Percentiles rank a stretch among this genome's conserved stretches.
Evolutionary conservation across 2,113 vertebrate genomes (phyloP).

Genomic region (Peromyscus californicus): DNA sequence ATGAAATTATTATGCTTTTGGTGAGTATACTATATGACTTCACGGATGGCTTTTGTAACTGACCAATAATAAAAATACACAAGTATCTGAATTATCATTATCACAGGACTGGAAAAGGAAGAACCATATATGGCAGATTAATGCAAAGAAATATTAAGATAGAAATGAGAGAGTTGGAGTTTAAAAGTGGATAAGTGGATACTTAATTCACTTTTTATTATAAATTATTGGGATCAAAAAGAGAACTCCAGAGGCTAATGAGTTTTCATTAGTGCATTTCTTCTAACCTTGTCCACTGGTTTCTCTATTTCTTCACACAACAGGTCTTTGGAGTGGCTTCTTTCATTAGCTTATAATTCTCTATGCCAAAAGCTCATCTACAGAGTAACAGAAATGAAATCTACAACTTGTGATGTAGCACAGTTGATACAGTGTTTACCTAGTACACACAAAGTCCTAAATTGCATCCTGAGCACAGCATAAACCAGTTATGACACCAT

Average conservation of each 20-base stretch:
- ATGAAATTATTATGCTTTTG: conserved; percentile 50
- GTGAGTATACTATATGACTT: conserved; percentile 48
- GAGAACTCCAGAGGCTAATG: conserved; percentile 48
- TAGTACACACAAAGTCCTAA: not conserved
- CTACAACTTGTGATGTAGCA: not conserved
- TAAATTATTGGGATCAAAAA: conserved; percentile 68
- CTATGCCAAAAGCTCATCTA: conserved; percentile 36
- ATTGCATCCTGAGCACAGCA: not conserved
- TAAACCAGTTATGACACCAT: not conserved
- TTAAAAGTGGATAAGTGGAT: conserved; percentile 63
- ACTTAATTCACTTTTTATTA: conserved; percentile 71
- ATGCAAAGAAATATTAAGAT: conserved; percentile 66
- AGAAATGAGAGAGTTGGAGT: conserved; percentile 66
- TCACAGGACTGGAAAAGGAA: conserved; percentile 63
- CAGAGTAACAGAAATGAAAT: conserved; percentile 52
- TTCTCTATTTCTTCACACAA: conserved; percentile 62
- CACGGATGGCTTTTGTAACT: conserved; percentile 58
- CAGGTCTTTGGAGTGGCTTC: conserved; percentile 24
- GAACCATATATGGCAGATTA: conserved; percentile 63
- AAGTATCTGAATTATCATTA: conserved; percentile 65
- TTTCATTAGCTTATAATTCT: conserved; percentile 50
- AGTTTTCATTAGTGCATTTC: conserved; percentile 68
- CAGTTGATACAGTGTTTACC: not conserved
- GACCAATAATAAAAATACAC: conserved; percentile 69
- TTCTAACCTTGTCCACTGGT: conserved; percentile 52